Percentiles rank a stretch among this genome's conserved stretches.
These are phyloP conservation scores for Ptyas mucosa DNA, from an alignment of 2,113 vertebrate species.

Conservation along the genomic window DNA sequence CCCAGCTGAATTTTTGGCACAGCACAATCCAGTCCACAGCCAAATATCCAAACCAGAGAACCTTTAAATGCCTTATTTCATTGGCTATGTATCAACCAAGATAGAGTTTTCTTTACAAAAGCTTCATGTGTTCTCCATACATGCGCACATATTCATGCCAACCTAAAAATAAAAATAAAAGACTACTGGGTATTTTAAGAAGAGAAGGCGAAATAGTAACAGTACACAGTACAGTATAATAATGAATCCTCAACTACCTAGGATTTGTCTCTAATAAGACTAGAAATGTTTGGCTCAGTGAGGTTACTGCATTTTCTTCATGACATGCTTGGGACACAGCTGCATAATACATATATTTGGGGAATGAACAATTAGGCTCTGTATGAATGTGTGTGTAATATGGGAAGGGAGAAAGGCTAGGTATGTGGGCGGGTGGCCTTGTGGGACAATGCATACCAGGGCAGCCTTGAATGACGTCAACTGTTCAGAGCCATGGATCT, in stretches of 20 bases:
- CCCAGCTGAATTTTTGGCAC: not conserved
- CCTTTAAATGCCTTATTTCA: not conserved
- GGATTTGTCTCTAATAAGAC: slow-evolving; percentile 46
- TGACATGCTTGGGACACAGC: slow-evolving; percentile 16
- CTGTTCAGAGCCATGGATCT: not conserved
- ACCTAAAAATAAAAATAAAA: slow-evolving; percentile 53
- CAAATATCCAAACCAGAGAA: not conserved
- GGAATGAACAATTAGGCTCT: slow-evolving; percentile 7
- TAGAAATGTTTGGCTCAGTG: slow-evolving; percentile 51
- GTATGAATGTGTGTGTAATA: not conserved
- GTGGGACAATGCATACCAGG: not conserved
- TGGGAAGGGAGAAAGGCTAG: not conserved
- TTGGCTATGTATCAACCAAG: not conserved
- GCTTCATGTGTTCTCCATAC: not conserved
- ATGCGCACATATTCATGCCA: slow-evolving; percentile 30
- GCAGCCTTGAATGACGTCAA: not conserved
- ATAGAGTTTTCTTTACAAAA: not conserved
- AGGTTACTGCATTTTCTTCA: slow-evolving; percentile 26
- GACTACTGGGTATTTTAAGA: slow-evolving; percentile 48
- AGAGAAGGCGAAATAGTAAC: slow-evolving; percentile 31
- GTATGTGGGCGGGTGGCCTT: not conserved
- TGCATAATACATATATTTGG: slow-evolving; percentile 23
- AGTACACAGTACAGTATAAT: slow-evolving; percentile 20
- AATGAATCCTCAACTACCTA: slow-evolving; percentile 35
- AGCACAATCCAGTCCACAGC: not conserved